A percentile compares a stretch with the other conserved stretches of the same genome.
phyloP scores from a whole-genome alignment of 1,140 invertebrate species.

The Goniozus legneri region DNA sequence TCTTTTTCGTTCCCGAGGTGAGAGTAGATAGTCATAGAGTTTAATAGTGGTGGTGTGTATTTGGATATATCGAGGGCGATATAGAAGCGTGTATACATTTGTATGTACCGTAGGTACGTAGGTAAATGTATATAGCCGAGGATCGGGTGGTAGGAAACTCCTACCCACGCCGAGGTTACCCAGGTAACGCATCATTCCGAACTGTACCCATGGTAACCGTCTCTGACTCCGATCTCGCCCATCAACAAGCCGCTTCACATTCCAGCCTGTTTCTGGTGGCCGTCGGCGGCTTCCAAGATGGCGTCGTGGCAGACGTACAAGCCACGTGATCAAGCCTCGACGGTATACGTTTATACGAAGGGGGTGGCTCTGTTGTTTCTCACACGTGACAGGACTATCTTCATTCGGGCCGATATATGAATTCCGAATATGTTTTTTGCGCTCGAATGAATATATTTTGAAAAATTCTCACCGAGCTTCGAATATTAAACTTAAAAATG shows the following conservation, averaged over 20 bases:
- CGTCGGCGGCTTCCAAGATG: conserved; percentile 4
- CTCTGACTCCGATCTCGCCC: conserved; percentile 29
- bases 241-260: conserved; percentile 40
- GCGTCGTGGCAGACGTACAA: conserved; percentile 16
- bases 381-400: conserved; percentile 15
- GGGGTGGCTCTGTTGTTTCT: conserved; percentile 3
- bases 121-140: neutral
- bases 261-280: conserved; percentile 19
- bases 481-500: no score
- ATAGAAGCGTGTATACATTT: neutral
- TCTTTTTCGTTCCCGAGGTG: no score
- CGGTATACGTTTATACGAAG: no score
- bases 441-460: no score
- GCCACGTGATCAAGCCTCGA: conserved; percentile 21
- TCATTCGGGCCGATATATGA: no score
- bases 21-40: no score
- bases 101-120: neutral
- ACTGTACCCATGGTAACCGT: conserved; percentile 39
- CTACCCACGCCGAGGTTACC: conserved; percentile 28
- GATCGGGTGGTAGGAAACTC: conserved; percentile 5
- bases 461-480: no score
- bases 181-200: conserved; percentile 41
- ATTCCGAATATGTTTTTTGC: no score
- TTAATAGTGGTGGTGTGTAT: no score
- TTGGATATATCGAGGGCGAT: no score